These are phyloP conservation scores for Cuculus canorus DNA, from an alignment of 2,797 vertebrate species.

Conservation along the genomic window DNA sequence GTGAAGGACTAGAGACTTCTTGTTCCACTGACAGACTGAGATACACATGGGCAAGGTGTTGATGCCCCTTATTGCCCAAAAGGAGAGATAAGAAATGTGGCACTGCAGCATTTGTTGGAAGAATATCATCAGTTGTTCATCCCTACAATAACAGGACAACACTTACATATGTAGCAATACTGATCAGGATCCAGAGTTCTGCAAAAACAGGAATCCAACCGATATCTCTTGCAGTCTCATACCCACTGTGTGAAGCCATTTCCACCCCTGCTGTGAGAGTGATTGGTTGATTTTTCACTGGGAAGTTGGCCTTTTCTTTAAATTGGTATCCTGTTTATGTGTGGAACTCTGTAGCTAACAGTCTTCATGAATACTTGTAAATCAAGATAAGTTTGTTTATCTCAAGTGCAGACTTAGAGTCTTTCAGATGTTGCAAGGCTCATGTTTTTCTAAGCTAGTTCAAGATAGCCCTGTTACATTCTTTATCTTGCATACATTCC, in stretches of 20 bases:
- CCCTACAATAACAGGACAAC: neutral
- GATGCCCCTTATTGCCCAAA: neutral
- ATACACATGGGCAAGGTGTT: neutral
- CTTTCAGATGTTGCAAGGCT: neutral
- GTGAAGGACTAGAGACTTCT: neutral
- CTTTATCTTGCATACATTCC: neutral
- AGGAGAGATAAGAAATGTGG: neutral
- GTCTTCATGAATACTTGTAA: neutral
- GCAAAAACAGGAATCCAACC: neutral
- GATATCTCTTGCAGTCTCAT: neutral
- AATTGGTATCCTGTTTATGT: neutral
- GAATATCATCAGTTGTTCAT: neutral
- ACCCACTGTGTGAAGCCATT: neutral
- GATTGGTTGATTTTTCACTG: neutral
- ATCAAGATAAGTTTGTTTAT: neutral
- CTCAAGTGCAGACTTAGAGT: neutral
- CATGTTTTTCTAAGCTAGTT: neutral
- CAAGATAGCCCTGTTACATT: neutral
- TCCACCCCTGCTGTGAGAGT: neutral
- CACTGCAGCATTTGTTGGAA: neutral
- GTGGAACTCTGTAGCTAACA: neutral
- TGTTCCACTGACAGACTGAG: neutral
- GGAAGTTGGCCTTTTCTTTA: neutral
- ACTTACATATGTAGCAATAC: rapidly evolving
- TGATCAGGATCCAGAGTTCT: neutral